Evolutionary conservation across 2,113 vertebrate species (phyloP), one percentile per base, ranked within the genome.

Genomic region (Peromyscus leucopus): DNA sequence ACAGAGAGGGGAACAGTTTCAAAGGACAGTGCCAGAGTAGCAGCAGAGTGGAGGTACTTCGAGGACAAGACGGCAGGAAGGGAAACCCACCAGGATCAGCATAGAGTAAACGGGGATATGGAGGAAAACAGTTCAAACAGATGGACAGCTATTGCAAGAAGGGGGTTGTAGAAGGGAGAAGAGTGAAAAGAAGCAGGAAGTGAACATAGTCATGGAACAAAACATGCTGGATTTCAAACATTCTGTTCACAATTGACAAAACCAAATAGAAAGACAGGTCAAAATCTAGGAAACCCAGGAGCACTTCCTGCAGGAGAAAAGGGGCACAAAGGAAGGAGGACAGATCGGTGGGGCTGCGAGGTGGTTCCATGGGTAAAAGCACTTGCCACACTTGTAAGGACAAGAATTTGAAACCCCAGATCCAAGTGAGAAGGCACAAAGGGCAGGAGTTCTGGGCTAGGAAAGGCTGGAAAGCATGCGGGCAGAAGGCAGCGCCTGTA

Each of bases 201-300:
- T 31, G 5, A 91, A 74, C 19, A 80, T 33, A 22, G 92, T 82
- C 69, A 48, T 71, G 87, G 78, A 36, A 94, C 12, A 69, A 78
- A 89, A 59, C 46, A 36, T 57, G 67, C 15, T 46, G 33, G 65
- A 90, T 31, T 83, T 90, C 76, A 91, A 39, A 84, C 94, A 59
- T 57, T 91, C 90, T 80, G 11, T 84, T 87, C 76, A 74, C 86
- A 94, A 65, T 55, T 91, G n/a, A 39, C 90, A 36, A 78, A 31
- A 72, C 91, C 88, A 69, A 10, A 91, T 1, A 55, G 1, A 94
- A 63, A 5, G 17, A 61, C 48, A 88, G 55, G 86, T 51, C 89
- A 89, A 42, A 65, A 93, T 16, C 74, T 59, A 36, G 46, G 28
- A 36, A 9, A 84, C 59, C 4, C 55, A 92, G 75, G 31, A 92